Percentiles rank a stretch among this genome's conserved stretches.
phyloP scores from a whole-genome alignment of 2,113 vertebrate species.

The Callionymus lyra region DNA sequence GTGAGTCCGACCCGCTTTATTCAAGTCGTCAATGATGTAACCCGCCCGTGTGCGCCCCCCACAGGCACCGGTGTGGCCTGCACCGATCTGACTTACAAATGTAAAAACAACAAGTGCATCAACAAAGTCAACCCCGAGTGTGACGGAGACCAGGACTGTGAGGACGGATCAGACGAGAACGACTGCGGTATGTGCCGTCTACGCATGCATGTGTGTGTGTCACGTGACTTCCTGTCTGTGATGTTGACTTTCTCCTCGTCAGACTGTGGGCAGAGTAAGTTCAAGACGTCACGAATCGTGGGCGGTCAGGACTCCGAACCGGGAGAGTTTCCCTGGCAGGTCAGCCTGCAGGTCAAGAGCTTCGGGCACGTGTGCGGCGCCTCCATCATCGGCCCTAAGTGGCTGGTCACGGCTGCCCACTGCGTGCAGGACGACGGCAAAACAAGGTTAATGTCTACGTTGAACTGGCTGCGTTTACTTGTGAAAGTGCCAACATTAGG shows the following conservation, averaged over 20 bases:
- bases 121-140: slow-evolving; percentile 81
- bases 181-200: slow-evolving; percentile 69
- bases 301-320: slow-evolving; percentile 72
- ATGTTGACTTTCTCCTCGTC: not conserved
- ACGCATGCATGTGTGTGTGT: not conserved
- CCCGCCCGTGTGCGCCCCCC: too few relatives aligned
- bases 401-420: slow-evolving; percentile 87
- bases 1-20: slow-evolving; percentile 47
- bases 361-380: slow-evolving; percentile 81
- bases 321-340: slow-evolving; percentile 93
- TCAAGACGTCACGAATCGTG: slow-evolving; percentile 76
- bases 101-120: slow-evolving; percentile 68
- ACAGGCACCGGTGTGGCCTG: slow-evolving; percentile 38
- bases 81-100: slow-evolving; percentile 69
- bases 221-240: not conserved
- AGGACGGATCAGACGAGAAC: slow-evolving; percentile 76
- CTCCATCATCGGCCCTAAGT: slow-evolving; percentile 71
- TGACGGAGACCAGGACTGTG: slow-evolving; percentile 72
- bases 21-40: too few relatives aligned
- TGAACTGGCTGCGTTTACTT: not conserved
- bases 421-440: slow-evolving; percentile 71
- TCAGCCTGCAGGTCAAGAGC: slow-evolving; percentile 78
- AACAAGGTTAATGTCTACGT: slow-evolving; percentile 56
- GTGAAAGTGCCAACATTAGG: too few relatives aligned
- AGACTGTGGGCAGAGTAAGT: slow-evolving; percentile 79